These are phyloP conservation scores for Drepanosiphum platanoidis DNA, from an alignment of 2,888 invertebrate genomes.

Conservation along the genomic window DNA sequence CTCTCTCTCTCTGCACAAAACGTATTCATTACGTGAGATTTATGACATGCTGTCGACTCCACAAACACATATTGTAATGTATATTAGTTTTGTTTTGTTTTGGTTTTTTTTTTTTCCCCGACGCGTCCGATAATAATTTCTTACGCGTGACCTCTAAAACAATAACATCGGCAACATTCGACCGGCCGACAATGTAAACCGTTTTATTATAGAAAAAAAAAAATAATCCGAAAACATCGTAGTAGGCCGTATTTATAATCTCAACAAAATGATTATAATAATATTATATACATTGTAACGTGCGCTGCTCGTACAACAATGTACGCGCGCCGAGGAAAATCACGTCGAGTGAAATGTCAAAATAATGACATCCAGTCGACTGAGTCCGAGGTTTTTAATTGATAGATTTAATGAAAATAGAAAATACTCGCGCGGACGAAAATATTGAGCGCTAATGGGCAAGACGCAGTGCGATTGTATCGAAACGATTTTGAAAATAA, in stretches of 20 bases:
- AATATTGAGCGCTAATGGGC: background rate
- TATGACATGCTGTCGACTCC: constrained; percentile 28
- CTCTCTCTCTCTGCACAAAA: background rate
- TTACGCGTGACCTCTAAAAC: constrained; percentile 8
- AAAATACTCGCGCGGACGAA: too few relatives aligned
- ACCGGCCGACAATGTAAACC: background rate
- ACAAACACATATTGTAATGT: background rate
- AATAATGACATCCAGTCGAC: too few relatives aligned
- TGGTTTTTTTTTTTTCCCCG: background rate
- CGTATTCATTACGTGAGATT: constrained; percentile 8
- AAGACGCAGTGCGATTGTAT: background rate
- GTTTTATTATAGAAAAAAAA: background rate
- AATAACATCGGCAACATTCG: constrained; percentile 5
- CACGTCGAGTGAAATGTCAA: too few relatives aligned
- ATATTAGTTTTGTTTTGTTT: background rate
- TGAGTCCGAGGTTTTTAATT: too few relatives aligned
- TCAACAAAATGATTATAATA: background rate
- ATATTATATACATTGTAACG: background rate
- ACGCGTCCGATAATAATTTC: constrained; percentile 5
- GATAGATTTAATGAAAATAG: too few relatives aligned
- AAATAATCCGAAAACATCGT: background rate
- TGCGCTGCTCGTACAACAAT: background rate
- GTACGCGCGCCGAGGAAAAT: background rate
- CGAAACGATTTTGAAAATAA: background rate
- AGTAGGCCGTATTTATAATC: background rate